phyloP scores from a whole-genome alignment of 2,797 vertebrate species.

The Eurystomus glaucurus region DNA sequence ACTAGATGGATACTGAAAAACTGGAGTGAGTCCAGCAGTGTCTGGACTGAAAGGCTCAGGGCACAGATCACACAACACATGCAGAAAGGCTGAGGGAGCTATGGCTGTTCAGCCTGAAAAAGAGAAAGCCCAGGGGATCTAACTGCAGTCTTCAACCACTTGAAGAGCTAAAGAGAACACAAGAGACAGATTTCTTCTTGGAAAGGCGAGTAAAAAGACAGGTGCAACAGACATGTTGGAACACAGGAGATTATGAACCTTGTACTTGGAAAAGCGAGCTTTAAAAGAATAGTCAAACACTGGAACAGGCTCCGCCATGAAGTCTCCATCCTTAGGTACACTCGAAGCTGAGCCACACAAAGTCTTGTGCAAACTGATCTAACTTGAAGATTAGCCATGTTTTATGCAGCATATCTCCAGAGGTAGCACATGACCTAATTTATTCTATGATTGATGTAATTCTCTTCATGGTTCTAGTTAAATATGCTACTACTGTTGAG shows the following conservation, averaged over 20 bases:
- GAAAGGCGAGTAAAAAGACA: neutral
- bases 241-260: neutral
- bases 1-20: neutral
- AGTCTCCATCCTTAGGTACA: neutral
- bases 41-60: neutral
- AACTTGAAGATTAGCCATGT: neutral
- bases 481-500: neutral
- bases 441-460: neutral
- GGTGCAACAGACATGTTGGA: neutral
- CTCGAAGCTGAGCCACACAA: neutral
- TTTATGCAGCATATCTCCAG: neutral
- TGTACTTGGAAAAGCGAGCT: neutral
- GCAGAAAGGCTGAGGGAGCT: neutral
- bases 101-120: neutral
- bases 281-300: neutral
- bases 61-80: neutral
- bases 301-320: fast-evolving
- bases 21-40: neutral
- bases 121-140: neutral
- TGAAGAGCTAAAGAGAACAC: neutral
- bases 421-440: neutral
- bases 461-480: neutral
- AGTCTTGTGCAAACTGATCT: neutral
- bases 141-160: neutral
- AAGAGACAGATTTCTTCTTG: neutral